A percentile compares a stretch with the other conserved stretches of the same genome.
phyloP scores from a whole-genome alignment of 2,113 vertebrate species.

The Rhinolophus ferrumequinum region DNA sequence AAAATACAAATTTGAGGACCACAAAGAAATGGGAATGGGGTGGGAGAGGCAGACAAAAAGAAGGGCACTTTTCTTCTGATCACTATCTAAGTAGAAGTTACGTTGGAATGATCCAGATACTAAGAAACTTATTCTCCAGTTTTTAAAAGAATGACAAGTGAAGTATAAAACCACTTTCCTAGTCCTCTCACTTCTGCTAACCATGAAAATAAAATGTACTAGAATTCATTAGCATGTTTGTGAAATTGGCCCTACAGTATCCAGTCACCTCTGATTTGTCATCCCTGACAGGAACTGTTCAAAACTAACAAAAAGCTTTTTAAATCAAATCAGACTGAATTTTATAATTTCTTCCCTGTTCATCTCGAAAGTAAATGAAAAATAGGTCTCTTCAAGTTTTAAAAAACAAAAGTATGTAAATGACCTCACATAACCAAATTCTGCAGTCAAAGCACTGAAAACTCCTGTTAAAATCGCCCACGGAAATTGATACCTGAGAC shows the following conservation, averaged over 20 bases:
- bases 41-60: background rate
- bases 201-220: slow-evolving; percentile 22
- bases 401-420: slow-evolving; percentile 28
- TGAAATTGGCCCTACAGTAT: background rate
- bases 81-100: background rate
- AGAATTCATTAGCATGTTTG: slow-evolving; percentile 34
- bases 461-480: slow-evolving; percentile 1
- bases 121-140: background rate
- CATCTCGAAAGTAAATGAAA: background rate
- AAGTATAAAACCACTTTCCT: background rate
- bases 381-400: background rate
- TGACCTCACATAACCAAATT: slow-evolving; percentile 31
- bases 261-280: background rate
- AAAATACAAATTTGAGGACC: background rate
- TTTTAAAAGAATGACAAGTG: background rate
- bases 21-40: background rate
- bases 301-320: background rate
- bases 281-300: background rate
- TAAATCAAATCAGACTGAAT: background rate
- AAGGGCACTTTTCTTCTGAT: slow-evolving; percentile 18
- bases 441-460: background rate
- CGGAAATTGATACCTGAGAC: slow-evolving; percentile 84
- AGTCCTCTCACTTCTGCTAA: slow-evolving; percentile 18
- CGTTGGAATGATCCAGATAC: background rate
- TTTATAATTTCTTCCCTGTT: background rate